These are phyloP conservation scores for Ostrea denselamellosa DNA, from an alignment of 1,140 invertebrate species.

Conservation along the genomic window DNA sequence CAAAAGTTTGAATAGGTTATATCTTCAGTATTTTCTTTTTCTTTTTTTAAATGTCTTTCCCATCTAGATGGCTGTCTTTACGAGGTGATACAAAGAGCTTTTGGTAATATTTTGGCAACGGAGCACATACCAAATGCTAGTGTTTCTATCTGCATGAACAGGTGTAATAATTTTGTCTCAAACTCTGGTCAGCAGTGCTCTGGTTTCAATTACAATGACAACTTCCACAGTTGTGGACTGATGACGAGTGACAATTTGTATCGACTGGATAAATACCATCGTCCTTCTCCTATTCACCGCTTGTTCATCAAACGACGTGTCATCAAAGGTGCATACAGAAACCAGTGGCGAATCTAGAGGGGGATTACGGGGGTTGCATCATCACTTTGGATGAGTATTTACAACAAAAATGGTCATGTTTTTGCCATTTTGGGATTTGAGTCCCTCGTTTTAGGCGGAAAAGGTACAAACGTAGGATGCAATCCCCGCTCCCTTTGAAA, in stretches of 20 bases:
- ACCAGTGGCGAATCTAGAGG: too few relatives aligned
- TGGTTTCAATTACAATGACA: conserved; percentile 24
- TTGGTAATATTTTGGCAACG: conserved; percentile 9
- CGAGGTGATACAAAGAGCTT: not conserved
- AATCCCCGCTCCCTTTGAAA: too few relatives aligned
- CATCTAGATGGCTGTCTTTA: not conserved
- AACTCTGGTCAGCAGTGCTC: conserved; percentile 2
- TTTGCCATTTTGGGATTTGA: too few relatives aligned
- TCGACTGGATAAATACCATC: not conserved
- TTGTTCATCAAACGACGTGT: conserved; percentile 15
- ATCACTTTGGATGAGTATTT: too few relatives aligned
- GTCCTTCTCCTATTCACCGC: not conserved
- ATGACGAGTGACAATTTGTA: conserved; percentile 17
- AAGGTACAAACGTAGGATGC: too few relatives aligned
- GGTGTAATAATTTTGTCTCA: not conserved
- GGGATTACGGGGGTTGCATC: too few relatives aligned
- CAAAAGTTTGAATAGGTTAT: not conserved
- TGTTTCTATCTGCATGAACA: not conserved
- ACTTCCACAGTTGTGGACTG: not conserved
- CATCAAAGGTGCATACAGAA: not conserved
- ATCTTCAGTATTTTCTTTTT: not conserved
- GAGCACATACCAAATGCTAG: not conserved
- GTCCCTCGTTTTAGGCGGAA: too few relatives aligned
- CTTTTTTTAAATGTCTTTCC: not conserved
- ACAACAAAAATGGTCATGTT: too few relatives aligned